Conservation (phyloP, 2,888 invertebrate species). For the Coecobrya sp. region DNA sequence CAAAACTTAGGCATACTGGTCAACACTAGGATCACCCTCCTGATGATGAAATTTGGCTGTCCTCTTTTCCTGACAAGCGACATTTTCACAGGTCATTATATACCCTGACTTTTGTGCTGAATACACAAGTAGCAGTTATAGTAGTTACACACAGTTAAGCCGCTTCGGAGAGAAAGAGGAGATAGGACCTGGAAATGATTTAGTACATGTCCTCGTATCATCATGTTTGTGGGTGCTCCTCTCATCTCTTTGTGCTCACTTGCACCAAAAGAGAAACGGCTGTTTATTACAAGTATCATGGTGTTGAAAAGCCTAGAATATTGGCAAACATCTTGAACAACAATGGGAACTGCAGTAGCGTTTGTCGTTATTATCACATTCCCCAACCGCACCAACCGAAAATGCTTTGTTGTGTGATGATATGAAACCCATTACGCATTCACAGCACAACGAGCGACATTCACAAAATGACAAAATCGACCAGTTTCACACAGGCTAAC, state of each 20-base stretch:
- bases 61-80: not conserved
- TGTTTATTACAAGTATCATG: not conserved
- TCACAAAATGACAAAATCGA: conserved; percentile 4
- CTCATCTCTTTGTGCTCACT: not conserved
- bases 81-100: conserved; percentile 33
- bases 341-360: not conserved
- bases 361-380: no score
- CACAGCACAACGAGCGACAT: not conserved
- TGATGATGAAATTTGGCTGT: conserved; percentile 1
- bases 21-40: not conserved
- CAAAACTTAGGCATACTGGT: not conserved
- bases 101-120: not conserved
- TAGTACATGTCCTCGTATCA: not conserved
- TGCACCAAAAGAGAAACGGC: no score
- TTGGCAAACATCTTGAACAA: not conserved
- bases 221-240: not conserved
- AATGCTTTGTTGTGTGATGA: not conserved
- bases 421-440: not conserved
- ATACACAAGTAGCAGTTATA: conserved; percentile 16
- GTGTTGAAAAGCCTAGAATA: not conserved
- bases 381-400: not conserved
- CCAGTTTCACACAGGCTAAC: no score
- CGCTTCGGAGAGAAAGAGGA: not conserved
- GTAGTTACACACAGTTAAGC: not conserved
- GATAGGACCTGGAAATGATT: conserved; percentile 5